phyloP scores from a whole-genome alignment of 2,797 vertebrate species.

The Chiroxiphia lanceolata region DNA sequence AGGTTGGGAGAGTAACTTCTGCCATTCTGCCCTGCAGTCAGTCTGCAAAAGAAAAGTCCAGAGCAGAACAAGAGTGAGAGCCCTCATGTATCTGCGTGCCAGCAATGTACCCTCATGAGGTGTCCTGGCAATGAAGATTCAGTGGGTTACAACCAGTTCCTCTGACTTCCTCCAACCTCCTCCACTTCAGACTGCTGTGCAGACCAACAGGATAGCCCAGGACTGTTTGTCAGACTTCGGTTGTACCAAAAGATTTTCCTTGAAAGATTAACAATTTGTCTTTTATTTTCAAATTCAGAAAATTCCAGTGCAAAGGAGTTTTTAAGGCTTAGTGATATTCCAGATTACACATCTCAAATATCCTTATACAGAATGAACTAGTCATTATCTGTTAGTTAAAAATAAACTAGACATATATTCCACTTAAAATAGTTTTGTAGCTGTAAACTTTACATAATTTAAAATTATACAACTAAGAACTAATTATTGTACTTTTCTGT shows the following conservation, averaged over 20 bases:
- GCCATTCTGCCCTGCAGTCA: neutral
- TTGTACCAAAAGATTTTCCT: neutral
- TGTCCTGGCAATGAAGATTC: neutral
- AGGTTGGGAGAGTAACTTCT: neutral
- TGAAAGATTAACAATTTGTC: neutral
- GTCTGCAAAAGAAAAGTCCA: neutral
- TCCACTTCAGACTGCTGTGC: neutral
- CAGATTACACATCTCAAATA: neutral
- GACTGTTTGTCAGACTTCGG: neutral
- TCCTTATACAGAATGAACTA: neutral
- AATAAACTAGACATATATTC: neutral
- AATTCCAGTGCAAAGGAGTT: neutral
- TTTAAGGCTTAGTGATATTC: neutral
- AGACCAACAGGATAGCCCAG: neutral
- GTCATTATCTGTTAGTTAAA: constrained; percentile 1
- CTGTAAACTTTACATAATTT: constrained; percentile 51
- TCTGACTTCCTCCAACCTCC: neutral
- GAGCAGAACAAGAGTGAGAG: neutral
- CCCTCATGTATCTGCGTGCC: rapidly evolving
- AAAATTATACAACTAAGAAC: constrained; percentile 14
- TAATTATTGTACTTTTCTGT: constrained; percentile 39
- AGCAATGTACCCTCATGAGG: rapidly evolving
- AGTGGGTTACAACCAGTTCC: neutral
- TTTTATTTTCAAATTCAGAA: neutral
- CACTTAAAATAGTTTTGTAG: neutral